Evolutionary conservation across 1,140 invertebrate genomes (phyloP).

Genomic region (Harlomillsia oculata): DNA sequence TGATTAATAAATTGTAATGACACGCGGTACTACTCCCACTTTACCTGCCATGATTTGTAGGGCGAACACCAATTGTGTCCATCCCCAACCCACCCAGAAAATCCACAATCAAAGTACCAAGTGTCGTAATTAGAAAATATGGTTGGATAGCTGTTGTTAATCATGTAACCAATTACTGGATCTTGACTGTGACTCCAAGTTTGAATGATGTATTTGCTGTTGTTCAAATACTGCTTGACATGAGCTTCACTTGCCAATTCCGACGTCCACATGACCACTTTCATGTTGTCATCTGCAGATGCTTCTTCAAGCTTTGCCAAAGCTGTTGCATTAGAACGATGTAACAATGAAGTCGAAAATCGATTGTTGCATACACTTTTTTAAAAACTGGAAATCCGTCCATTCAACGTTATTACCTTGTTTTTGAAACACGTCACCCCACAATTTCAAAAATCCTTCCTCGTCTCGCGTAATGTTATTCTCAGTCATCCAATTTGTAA

Average conservation of each 20-base stretch:
- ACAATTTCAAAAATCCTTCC: constrained; percentile 24
- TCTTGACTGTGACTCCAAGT: constrained; percentile 60
- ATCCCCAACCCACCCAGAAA: constrained; percentile 60
- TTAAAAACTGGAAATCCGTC: neutral
- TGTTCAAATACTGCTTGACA: constrained; percentile 46
- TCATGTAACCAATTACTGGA: constrained; percentile 47
- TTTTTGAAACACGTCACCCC: constrained; percentile 29
- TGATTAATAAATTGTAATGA: neutral
- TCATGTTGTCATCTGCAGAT: constrained; percentile 48
- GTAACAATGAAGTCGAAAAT: too few relatives aligned
- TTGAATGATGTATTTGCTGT: constrained; percentile 38
- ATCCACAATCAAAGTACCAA: constrained; percentile 55
- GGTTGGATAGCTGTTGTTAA: constrained; percentile 57
- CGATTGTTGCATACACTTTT: too few relatives aligned
- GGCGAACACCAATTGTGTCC: constrained; percentile 71
- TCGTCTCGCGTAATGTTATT: neutral
- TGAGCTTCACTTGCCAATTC: constrained; percentile 52
- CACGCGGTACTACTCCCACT: neutral
- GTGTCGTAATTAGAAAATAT: constrained; percentile 38
- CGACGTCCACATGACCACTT: constrained; percentile 68
- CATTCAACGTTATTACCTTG: neutral
- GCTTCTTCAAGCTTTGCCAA: constrained; percentile 13
- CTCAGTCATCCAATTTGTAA: constrained; percentile 31
- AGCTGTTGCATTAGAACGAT: constrained; percentile 2
- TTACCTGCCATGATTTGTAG: constrained; percentile 71